A percentile compares a stretch with the other conserved stretches of the same genome.
Evolutionary conservation across 2,797 vertebrate species (phyloP).

Genomic region (Epinephelus malabaricus): DNA sequence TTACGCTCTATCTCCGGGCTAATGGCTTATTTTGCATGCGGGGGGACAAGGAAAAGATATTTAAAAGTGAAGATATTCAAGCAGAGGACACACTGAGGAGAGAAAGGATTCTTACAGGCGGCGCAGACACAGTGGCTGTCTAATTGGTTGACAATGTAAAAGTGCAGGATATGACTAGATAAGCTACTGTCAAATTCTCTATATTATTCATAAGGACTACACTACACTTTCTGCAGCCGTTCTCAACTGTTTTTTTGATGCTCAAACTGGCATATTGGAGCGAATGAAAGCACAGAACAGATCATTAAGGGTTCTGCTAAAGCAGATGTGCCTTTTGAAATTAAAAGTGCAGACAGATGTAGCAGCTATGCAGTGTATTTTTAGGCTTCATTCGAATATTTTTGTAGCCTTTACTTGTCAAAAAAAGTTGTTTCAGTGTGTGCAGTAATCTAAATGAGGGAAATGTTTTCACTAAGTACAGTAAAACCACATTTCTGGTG

Average conservation of each 20-base stretch:
- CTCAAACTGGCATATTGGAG: neutral
- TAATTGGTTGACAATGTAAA: conserved; percentile 39
- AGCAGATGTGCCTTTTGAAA: conserved; percentile 23
- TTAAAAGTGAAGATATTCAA: conserved; percentile 34
- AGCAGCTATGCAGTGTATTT: neutral
- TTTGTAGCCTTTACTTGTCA: neutral
- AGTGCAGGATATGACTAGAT: neutral
- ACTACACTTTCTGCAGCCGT: neutral
- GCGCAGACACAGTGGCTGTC: neutral
- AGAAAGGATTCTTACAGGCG: neutral
- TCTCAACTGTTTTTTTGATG: neutral
- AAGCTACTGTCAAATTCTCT: conserved; percentile 8
- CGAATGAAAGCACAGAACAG: conserved; percentile 5
- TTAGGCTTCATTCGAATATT: neutral
- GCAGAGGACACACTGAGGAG: conserved; percentile 31
- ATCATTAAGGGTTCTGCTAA: neutral
- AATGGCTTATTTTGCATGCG: conserved; percentile 60
- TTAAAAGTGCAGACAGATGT: conserved; percentile 1
- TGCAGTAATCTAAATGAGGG: neutral
- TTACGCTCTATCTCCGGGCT: conserved; percentile 64
- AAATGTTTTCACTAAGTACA: neutral
- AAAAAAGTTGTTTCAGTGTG: neutral
- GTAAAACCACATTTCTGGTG: neutral
- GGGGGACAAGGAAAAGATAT: conserved; percentile 48
- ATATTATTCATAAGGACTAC: neutral